A percentile compares a stretch with the other conserved stretches of the same genome.
phyloP scores from a whole-genome alignment of 2,888 invertebrate species.

The Eilema griseolum region DNA sequence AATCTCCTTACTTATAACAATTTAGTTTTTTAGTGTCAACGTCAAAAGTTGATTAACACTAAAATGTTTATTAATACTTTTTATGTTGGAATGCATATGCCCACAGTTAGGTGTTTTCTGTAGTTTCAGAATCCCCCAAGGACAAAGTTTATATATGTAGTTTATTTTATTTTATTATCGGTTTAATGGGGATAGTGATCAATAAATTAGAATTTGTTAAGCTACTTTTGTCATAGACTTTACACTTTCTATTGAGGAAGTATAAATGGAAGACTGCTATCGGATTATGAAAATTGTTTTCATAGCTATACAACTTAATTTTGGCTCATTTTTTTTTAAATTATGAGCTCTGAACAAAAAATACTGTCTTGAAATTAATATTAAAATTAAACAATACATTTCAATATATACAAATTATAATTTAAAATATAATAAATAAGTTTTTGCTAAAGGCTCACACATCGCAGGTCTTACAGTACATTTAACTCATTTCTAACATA shows the following conservation, averaged over 20 bases:
- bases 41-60: too few relatives aligned
- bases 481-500: slow-evolving; percentile 4
- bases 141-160: too few relatives aligned
- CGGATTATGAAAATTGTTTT: not conserved
- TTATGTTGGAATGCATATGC: too few relatives aligned
- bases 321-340: not conserved
- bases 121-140: too few relatives aligned
- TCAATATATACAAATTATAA: slow-evolving; percentile 43
- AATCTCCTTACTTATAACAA: not conserved
- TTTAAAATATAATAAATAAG: slow-evolving; percentile 24
- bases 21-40: too few relatives aligned
- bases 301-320: not conserved
- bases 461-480: too few relatives aligned
- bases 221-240: too few relatives aligned
- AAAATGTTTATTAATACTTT: too few relatives aligned
- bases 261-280: not conserved
- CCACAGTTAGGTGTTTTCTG: too few relatives aligned
- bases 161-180: too few relatives aligned
- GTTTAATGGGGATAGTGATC: too few relatives aligned
- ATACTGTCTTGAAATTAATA: not conserved
- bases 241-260: not conserved
- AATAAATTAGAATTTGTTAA: too few relatives aligned
- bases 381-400: slow-evolving; percentile 16
- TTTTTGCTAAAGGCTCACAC: not conserved
- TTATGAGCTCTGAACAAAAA: not conserved